Evolutionary conservation across 1,140 invertebrate genomes (phyloP), one percentile per base, ranked within the genome.

Genomic region (Zaprionus gabonicus): DNA sequence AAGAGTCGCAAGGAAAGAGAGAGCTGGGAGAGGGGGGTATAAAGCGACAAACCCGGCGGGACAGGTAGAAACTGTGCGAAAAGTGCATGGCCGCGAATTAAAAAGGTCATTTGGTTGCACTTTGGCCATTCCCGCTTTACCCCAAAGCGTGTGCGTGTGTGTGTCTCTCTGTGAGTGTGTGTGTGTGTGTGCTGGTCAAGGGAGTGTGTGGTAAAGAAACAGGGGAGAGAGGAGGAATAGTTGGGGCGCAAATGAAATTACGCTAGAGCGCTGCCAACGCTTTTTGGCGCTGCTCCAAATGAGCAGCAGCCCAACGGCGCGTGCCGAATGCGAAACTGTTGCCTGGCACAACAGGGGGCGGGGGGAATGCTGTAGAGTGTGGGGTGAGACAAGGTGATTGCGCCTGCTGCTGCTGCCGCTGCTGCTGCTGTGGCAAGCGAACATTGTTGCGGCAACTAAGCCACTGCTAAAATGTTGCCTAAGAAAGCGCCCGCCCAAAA

Each of bases 91-190:
- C 85, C 84, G 83, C 85, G 84, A 88, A 88, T 88, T 88, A 88
- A 88, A 90, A 88, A 88, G 84, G 85, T 84, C 84, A 88, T 90
- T 88, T 84, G 84, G 71, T 84, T 86, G 78, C 84, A 88, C 81
- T 87, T 88, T 82, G 69, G 76, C 76, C 80, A 82, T 78, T 77
- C 56, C 64, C 70, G 3, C 34, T 53, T 15, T 38, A 27, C 58
- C 28, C 28, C 15, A 23, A 23, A n/a, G 23, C 25, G 38, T 62
- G 59, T 46, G 25, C 25, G 23, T 44, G 25, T 44, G 17, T 62
- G 38, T 27, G 59, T n/a, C 20, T 20, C 20, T 20, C 1, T 20
- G 20, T 20, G 20, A n/a, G 23, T n/a, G 38, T 62, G 59, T 46
- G 25, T 25, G 23, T 44, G 25, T 44, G 17, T 62, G 38, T 27